These are phyloP conservation scores for Scaptodrosophila latifasciaeformis DNA, from an alignment of 2,888 invertebrate genomes.

Conservation along the genomic window DNA sequence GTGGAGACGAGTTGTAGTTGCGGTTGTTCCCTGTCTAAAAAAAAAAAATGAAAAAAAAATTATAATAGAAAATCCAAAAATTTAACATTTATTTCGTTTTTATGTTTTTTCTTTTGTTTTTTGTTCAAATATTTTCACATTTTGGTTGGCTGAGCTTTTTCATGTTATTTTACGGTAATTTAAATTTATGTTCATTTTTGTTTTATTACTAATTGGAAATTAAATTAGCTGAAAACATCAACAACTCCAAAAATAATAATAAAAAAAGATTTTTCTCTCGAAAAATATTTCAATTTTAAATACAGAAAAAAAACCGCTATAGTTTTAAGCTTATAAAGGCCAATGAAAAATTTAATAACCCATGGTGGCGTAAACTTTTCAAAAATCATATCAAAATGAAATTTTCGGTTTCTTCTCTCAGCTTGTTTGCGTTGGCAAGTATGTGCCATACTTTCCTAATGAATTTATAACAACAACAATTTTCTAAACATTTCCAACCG, in stretches of 20 bases:
- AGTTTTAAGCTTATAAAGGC: too few species aligned
- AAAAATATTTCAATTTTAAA: too few species aligned
- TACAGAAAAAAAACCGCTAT: too few species aligned
- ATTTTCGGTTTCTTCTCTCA: too few species aligned
- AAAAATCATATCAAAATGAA: too few species aligned
- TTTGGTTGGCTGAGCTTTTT: too few species aligned
- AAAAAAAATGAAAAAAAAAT: constrained; percentile 13
- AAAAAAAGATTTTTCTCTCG: too few species aligned
- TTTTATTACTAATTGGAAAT: constrained; percentile 43
- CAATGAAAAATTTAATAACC: too few species aligned
- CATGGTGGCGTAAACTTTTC: too few species aligned
- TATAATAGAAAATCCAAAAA: constrained; percentile 23
- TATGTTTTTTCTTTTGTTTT: constrained; percentile 26
- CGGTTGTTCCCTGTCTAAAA: constrained; percentile 12
- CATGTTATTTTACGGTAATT: constrained; percentile 33
- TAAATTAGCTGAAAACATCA: constrained; percentile 22
- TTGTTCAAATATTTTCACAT: too few species aligned
- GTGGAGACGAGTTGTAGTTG: constrained; percentile 29
- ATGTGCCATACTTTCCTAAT: constrained; percentile 36
- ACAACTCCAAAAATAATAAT: too few species aligned
- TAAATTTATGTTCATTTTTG: constrained; percentile 46
- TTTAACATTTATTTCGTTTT: constrained; percentile 40
- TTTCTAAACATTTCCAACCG: constrained; percentile 49
- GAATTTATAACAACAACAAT: constrained; percentile 58
- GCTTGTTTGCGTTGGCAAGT: too few species aligned